Conservation (phyloP, 2,797 vertebrate species). For the Anguilla marmorata region DNA sequence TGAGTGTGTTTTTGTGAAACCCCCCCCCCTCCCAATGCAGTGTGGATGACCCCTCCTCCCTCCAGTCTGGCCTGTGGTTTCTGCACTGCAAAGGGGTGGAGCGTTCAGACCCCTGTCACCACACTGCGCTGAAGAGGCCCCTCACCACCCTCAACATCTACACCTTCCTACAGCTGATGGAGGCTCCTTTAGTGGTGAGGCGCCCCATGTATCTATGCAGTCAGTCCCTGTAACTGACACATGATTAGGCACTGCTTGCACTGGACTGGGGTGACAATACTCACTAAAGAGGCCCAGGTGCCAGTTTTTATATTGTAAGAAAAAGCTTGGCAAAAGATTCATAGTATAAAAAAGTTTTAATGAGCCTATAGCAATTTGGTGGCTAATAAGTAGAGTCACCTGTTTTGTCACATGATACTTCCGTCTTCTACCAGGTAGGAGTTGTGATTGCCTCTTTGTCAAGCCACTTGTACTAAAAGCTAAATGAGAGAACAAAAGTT, state of each 20-base stretch:
- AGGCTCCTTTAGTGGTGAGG: slow-evolving; percentile 84
- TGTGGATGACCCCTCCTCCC: slow-evolving; percentile 51
- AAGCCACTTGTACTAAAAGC: no score
- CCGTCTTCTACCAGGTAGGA: no score
- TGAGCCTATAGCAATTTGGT: neutral
- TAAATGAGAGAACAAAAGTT: no score
- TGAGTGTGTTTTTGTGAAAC: neutral
- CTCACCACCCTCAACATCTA: slow-evolving; percentile 84
- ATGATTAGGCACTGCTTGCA: neutral
- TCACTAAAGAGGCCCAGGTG: neutral
- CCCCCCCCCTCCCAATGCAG: slow-evolving; percentile 58
- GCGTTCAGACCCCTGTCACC: slow-evolving; percentile 70
- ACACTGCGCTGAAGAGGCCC: slow-evolving; percentile 75
- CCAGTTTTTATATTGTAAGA: neutral
- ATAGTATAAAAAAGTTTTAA: neutral
- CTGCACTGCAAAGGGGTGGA: slow-evolving; percentile 75
- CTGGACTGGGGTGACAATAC: neutral
- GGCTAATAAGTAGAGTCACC: neutral
- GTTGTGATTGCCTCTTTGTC: no score
- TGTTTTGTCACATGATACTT: no score
- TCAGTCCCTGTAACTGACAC: neutral
- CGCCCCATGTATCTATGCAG: neutral
- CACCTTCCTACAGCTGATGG: slow-evolving; percentile 88
- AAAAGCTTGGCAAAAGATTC: neutral
- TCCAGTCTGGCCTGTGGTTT: slow-evolving; percentile 77